Evolutionary conservation across 2,888 invertebrate species (phyloP).

Genomic region (Bellardia pandia): DNA sequence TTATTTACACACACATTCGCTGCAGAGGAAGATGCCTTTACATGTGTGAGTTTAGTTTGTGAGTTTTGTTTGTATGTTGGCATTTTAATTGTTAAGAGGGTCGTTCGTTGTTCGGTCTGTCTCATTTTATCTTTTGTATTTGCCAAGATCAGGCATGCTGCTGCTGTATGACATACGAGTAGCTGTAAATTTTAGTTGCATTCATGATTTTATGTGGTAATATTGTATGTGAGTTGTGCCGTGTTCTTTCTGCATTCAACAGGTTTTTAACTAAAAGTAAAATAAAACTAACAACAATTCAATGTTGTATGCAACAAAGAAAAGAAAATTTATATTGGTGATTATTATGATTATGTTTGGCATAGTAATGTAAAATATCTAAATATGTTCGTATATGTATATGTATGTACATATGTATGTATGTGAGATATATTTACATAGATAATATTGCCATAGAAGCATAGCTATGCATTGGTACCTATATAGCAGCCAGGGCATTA

Average conservation of each 20-base stretch:
- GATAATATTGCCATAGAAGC: not conserved
- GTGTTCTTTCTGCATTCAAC: constrained; percentile 51
- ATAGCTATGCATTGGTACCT: no score
- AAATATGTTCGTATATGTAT: not conserved
- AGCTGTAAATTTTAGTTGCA: not conserved
- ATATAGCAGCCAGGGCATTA: not conserved
- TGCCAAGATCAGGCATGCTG: constrained; percentile 60
- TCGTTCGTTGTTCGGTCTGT: constrained; percentile 58
- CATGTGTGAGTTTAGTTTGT: not conserved
- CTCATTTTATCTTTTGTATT: constrained; percentile 71
- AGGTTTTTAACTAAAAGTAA: constrained; percentile 53
- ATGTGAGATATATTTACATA: not conserved
- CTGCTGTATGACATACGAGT: not conserved
- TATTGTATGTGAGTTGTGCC: not conserved
- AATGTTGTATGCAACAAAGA: constrained; percentile 55
- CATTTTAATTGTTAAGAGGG: constrained; percentile 69
- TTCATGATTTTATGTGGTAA: not conserved
- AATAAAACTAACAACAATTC: constrained; percentile 54
- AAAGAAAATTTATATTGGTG: constrained; percentile 62
- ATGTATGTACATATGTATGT: not conserved
- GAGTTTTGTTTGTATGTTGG: constrained; percentile 42
- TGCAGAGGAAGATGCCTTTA: not conserved
- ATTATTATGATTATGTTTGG: constrained; percentile 70
- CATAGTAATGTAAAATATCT: constrained; percentile 16
- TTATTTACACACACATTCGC: not conserved